Evolutionary conservation across 23 tunicate species (phyloP).

Genomic region (Halocynthia aurantium): DNA sequence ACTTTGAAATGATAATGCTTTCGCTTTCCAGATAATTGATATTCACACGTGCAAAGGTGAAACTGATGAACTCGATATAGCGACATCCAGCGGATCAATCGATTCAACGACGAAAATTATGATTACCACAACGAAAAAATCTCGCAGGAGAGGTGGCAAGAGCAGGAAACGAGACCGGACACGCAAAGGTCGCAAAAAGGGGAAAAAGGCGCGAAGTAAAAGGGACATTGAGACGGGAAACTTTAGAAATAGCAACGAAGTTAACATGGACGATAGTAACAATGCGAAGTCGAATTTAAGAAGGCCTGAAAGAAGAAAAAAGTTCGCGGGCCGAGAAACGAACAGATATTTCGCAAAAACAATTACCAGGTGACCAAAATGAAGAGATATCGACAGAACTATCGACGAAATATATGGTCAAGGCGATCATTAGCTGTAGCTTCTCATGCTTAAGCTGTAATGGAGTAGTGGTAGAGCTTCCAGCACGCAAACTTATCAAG

Average conservation of each 20-base stretch:
- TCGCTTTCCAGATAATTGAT: conserved; percentile 9
- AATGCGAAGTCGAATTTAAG: too few relatives aligned
- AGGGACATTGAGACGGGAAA: background rate
- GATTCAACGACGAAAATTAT: background rate
- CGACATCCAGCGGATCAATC: background rate
- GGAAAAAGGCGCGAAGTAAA: background rate
- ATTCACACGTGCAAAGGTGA: conserved; percentile 77
- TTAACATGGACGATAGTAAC: too few relatives aligned
- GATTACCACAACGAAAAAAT: background rate
- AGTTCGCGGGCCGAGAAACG: too few relatives aligned
- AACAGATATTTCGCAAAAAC: too few relatives aligned
- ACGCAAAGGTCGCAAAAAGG: background rate
- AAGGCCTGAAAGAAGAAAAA: too few relatives aligned
- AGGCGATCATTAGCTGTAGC: too few relatives aligned
- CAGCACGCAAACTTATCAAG: too few relatives aligned
- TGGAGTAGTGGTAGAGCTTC: too few relatives aligned
- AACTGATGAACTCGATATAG: conserved; percentile 14
- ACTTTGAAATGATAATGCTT: background rate
- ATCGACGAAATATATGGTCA: too few relatives aligned
- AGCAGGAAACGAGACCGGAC: background rate
- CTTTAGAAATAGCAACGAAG: conserved; percentile 1
- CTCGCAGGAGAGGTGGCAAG: background rate
- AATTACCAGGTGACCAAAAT: too few relatives aligned
- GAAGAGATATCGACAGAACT: too few relatives aligned
- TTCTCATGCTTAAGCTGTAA: too few relatives aligned